phyloP scores from a whole-genome alignment of 2,888 invertebrate genomes.

The Zaprionus bogoriensis region DNA sequence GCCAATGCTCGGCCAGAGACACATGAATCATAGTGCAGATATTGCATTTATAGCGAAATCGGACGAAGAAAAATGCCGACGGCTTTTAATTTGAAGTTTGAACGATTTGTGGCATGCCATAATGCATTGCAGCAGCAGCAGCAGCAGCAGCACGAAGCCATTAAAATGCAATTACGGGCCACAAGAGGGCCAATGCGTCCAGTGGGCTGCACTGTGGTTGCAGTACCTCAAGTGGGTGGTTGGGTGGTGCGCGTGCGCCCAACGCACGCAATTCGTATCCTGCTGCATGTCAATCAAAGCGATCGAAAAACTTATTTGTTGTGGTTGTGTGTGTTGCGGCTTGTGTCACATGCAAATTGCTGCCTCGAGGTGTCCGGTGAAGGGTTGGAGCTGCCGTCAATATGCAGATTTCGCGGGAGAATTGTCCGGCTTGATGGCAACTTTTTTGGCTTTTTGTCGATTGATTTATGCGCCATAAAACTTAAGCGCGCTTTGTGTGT shows the following conservation, averaged over 20 bases:
- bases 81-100: constrained; percentile 62
- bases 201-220: background rate
- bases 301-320: constrained; percentile 29
- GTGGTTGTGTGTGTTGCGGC: background rate
- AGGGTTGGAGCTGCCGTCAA: constrained; percentile 7
- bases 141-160: no score
- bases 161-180: constrained; percentile 70
- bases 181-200: background rate
- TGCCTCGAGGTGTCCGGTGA: constrained; percentile 13
- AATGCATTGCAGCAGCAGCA: constrained; percentile 38
- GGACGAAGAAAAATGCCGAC: constrained; percentile 25
- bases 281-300: constrained; percentile 67
- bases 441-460: constrained; percentile 14
- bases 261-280: constrained; percentile 63
- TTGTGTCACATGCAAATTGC: constrained; percentile 39
- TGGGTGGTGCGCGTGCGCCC: constrained; percentile 5
- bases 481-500: constrained; percentile 61
- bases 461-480: constrained; percentile 73
- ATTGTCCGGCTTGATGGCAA: constrained; percentile 39
- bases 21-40: constrained; percentile 52
- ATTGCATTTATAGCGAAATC: background rate
- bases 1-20: constrained; percentile 20
- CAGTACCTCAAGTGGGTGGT: constrained; percentile 19
- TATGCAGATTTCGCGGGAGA: constrained; percentile 22
- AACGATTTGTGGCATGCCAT: constrained; percentile 53